These are phyloP conservation scores for Acronicta alni DNA, from an alignment of 2,888 invertebrate species.

Conservation along the genomic window DNA sequence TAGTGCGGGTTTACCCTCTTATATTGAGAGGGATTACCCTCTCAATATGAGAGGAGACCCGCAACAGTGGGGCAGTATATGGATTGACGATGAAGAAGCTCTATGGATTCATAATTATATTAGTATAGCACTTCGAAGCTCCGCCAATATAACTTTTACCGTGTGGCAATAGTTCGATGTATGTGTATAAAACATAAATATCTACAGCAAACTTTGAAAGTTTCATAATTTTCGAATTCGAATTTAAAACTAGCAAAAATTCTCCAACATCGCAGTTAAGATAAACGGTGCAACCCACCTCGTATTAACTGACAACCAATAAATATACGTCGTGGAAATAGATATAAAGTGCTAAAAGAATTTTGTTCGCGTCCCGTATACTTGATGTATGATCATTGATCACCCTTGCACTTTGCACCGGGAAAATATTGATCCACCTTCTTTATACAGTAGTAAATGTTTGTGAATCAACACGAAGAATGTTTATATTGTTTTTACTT, in stretches of 20 bases:
- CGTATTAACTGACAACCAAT: conserved; percentile 56
- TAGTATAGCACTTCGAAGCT: too few relatives aligned
- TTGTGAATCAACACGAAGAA: conserved; percentile 13
- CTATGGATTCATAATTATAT: too few relatives aligned
- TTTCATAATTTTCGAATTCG: too few relatives aligned
- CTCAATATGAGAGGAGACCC: too few relatives aligned
- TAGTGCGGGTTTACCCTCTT: too few relatives aligned
- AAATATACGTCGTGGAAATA: conserved; percentile 59
- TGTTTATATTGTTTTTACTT: too few relatives aligned
- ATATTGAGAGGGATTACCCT: too few relatives aligned
- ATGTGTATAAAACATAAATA: neutral
- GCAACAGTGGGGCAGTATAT: too few relatives aligned
- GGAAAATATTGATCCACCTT: conserved; percentile 48
- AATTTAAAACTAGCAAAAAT: conserved; percentile 21
- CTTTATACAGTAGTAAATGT: conserved; percentile 30
- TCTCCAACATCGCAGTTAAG: conserved; percentile 19
- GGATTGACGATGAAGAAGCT: too few relatives aligned
- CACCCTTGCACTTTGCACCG: conserved; percentile 51
- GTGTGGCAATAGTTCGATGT: too few relatives aligned
- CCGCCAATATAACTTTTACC: too few relatives aligned
- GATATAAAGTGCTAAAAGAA: conserved; percentile 61
- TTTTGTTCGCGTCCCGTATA: conserved; percentile 53
- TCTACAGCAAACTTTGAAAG: neutral
- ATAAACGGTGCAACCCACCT: conserved; percentile 49
- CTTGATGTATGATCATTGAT: conserved; percentile 61